A percentile compares a stretch with the other conserved stretches of the same genome.
phyloP scores from a whole-genome alignment of 2,888 invertebrate genomes.

The Agrypnus murinus region DNA sequence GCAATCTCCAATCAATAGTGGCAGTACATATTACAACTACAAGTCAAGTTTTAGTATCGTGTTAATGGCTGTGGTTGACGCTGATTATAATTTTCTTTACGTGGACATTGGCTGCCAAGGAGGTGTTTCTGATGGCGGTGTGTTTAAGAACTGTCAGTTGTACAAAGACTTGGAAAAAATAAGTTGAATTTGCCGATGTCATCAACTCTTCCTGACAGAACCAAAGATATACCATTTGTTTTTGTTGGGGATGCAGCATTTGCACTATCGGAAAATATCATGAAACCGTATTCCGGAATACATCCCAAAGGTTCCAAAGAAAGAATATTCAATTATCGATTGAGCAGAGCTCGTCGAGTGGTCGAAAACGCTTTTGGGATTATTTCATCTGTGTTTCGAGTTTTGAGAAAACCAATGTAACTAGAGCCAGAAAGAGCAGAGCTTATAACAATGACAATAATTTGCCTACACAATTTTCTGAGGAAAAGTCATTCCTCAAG shows the following conservation, averaged over 20 bases:
- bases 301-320: slow-evolving; percentile 39
- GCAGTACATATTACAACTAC: slow-evolving; percentile 62
- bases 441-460: slow-evolving; percentile 43
- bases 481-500: slow-evolving; percentile 49
- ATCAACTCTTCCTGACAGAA: slow-evolving; percentile 51
- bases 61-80: slow-evolving; percentile 66
- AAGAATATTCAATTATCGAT: too few relatives aligned
- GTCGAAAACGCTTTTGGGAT: slow-evolving; percentile 7
- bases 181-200: slow-evolving; percentile 50
- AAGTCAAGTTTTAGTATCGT: too few relatives aligned
- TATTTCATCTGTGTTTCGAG: not conserved
- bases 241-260: slow-evolving; percentile 16
- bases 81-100: slow-evolving; percentile 65
- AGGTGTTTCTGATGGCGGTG: slow-evolving; percentile 62
- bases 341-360: slow-evolving; percentile 4
- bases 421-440: slow-evolving; percentile 1
- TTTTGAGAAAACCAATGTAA: slow-evolving; percentile 5
- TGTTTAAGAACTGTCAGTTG: slow-evolving; percentile 54
- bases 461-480: slow-evolving; percentile 56
- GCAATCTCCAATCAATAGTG: slow-evolving; percentile 60
- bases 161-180: slow-evolving; percentile 32
- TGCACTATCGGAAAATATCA: slow-evolving; percentile 7
- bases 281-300: slow-evolving; percentile 13
- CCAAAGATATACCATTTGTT: not conserved
- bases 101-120: slow-evolving; percentile 65